phyloP scores from a whole-genome alignment of 2,888 invertebrate species.

The Cenopis cana region DNA sequence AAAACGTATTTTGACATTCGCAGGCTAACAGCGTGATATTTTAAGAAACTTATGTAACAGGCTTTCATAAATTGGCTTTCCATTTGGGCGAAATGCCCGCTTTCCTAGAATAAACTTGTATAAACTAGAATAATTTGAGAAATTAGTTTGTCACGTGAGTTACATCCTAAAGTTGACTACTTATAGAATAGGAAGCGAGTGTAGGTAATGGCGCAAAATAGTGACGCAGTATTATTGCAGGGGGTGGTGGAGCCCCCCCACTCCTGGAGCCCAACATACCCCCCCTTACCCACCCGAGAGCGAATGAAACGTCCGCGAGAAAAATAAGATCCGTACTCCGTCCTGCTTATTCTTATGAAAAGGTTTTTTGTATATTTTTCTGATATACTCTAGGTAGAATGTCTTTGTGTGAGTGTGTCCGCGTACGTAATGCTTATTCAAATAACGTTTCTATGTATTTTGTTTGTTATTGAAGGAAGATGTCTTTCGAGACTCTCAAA shows the following conservation, averaged over 20 bases:
- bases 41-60: no score
- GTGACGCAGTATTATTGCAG: constrained; percentile 86
- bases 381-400: constrained; percentile 66
- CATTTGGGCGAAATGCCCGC: no score
- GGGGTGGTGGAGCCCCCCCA: constrained; percentile 70
- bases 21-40: no score
- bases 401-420: constrained; percentile 70
- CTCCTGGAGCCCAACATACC: constrained; percentile 57
- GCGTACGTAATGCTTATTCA: constrained; percentile 64
- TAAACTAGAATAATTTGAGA: no score
- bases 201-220: constrained; percentile 86
- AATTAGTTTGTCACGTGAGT: no score
- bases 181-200: constrained; percentile 85
- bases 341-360: constrained; percentile 84
- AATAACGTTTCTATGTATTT: constrained; percentile 54
- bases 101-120: no score
- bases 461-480: constrained; percentile 13
- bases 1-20: no score
- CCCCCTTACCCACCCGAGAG: constrained; percentile 66
- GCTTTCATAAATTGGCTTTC: no score
- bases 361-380: constrained; percentile 81
- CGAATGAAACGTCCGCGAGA: constrained; percentile 85
- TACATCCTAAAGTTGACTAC: constrained; percentile 75
- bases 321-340: constrained; percentile 84
- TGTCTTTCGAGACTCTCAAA: neutral